Percentiles rank a stretch among this genome's conserved stretches.
Evolutionary conservation across 2,888 invertebrate species (phyloP).

Genomic region (Amitus sp.): DNA sequence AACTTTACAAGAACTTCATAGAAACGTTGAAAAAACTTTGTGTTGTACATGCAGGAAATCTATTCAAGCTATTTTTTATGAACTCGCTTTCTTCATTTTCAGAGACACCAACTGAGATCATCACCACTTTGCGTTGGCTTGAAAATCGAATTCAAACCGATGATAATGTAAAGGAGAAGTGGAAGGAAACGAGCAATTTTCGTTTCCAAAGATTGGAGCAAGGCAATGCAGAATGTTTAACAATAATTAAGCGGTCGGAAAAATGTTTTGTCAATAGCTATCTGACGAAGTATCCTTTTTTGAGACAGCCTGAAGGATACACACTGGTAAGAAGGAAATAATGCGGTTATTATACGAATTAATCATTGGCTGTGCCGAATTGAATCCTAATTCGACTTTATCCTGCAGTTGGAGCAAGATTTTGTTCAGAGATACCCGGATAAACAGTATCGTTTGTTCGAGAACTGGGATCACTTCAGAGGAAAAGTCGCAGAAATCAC

Average conservation of each 20-base stretch:
- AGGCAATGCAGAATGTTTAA: slow-evolving; percentile 1
- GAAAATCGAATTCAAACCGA: neutral
- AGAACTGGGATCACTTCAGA: slow-evolving; percentile 1
- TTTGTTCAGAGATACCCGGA: slow-evolving; percentile 3
- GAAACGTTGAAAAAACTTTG: no score
- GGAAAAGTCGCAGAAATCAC: slow-evolving; percentile 3
- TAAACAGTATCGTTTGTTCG: neutral
- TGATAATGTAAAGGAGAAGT: neutral
- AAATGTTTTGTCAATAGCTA: slow-evolving; percentile 6
- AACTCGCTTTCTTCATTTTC: neutral
- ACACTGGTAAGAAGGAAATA: no score
- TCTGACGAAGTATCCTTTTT: slow-evolving; percentile 3
- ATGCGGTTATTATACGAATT: no score
- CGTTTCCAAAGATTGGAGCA: neutral
- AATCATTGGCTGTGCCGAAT: no score
- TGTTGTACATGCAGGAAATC: no score
- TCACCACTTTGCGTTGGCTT: neutral
- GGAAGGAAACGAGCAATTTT: slow-evolving; percentile 2
- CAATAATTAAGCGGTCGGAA: slow-evolving; percentile 8
- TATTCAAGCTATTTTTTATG: no score
- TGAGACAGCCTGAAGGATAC: slow-evolving; percentile 7
- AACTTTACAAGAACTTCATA: no score
- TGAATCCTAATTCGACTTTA: no score
- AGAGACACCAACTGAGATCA: neutral
- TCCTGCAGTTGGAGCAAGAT: slow-evolving; percentile 11